Conservation (phyloP, 2,888 invertebrate species). For the Heptascelio sp. region DNA sequence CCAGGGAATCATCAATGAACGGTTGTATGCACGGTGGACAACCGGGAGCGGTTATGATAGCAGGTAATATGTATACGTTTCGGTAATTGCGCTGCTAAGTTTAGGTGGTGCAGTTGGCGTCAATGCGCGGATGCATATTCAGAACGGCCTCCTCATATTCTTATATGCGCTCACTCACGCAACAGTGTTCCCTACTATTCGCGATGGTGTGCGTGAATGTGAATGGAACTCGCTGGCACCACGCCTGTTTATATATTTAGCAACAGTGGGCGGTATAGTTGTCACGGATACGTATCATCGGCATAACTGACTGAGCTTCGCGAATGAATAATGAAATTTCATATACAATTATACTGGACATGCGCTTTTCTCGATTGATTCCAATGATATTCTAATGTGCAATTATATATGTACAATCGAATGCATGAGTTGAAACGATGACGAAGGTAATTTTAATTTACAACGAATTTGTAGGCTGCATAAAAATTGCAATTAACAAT, state of each 20-base stretch:
- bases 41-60: constrained; percentile 79
- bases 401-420: too few relatives aligned
- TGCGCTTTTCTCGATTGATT: constrained; percentile 34
- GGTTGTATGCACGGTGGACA: constrained; percentile 57
- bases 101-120: constrained; percentile 84
- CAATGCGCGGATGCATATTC: constrained; percentile 84
- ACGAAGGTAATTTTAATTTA: too few relatives aligned
- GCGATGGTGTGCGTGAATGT: constrained; percentile 79
- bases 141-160: constrained; percentile 83
- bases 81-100: constrained; percentile 84
- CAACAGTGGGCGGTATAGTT: constrained; percentile 84
- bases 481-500: too few relatives aligned
- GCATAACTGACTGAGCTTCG: constrained; percentile 83
- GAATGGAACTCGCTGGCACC: constrained; percentile 84
- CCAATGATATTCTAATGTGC: background rate
- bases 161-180: constrained; percentile 81
- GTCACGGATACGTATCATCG: constrained; percentile 85
- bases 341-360: constrained; percentile 73
- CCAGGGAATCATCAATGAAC: constrained; percentile 47
- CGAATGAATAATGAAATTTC: constrained; percentile 84
- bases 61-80: constrained; percentile 80
- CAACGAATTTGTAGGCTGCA: too few relatives aligned
- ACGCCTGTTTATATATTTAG: constrained; percentile 85
- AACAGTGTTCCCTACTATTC: constrained; percentile 73
- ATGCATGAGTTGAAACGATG: too few relatives aligned